Conservation (phyloP, 2,113 vertebrate species). For the Heterochromis multidens region DNA sequence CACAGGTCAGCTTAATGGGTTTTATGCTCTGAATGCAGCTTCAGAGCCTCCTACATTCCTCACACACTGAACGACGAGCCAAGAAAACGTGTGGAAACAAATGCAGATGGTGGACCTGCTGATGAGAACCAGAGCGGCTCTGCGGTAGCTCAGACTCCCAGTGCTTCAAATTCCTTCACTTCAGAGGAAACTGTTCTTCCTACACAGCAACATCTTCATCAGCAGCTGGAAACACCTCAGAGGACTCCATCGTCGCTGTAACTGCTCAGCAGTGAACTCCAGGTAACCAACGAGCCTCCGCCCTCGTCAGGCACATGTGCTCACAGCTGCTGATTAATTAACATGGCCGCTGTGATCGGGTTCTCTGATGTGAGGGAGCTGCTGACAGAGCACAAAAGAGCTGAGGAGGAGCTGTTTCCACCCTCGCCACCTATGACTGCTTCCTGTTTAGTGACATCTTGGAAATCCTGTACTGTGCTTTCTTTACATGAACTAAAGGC, state of each 20-base stretch:
- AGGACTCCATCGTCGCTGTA: background rate
- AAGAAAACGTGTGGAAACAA: background rate
- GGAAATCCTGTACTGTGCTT: too few relatives aligned
- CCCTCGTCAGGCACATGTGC: too few relatives aligned
- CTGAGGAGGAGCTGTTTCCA: background rate
- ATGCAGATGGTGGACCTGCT: background rate
- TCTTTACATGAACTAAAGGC: too few relatives aligned
- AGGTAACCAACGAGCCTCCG: background rate
- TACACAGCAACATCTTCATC: background rate
- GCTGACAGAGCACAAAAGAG: background rate
- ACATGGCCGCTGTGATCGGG: background rate
- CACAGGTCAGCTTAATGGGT: background rate
- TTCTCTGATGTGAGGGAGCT: background rate
- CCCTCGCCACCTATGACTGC: background rate
- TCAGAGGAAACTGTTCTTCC: background rate
- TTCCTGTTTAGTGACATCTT: background rate
- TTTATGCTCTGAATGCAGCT: background rate
- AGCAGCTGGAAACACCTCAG: background rate
- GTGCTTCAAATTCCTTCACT: background rate
- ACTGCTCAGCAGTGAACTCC: background rate
- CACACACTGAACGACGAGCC: background rate
- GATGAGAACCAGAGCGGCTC: background rate
- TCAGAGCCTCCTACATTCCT: background rate
- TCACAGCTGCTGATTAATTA: background rate
- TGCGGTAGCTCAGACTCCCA: background rate